Conservation (phyloP, 2,113 vertebrate genomes). For the Rynchops niger region DNA sequence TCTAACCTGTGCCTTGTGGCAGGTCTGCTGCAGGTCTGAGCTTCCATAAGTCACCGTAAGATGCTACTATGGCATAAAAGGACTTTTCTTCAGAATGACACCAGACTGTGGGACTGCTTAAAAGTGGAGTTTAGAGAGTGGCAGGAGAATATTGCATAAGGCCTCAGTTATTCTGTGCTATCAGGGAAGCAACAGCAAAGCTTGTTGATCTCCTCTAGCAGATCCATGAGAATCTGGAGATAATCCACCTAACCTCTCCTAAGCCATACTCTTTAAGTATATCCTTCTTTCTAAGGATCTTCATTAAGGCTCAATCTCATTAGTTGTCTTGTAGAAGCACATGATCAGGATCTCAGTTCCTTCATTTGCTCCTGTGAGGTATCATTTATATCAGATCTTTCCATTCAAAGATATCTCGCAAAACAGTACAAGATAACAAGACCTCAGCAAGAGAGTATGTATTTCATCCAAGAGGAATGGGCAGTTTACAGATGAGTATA, state of each 20-base stretch:
- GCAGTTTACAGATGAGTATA: not conserved
- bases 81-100: not conserved
- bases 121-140: not conserved
- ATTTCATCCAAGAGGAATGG: not conserved
- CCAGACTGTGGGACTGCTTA: not conserved
- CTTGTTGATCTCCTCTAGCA: not conserved
- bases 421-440: not conserved
- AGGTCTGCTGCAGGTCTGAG: not conserved
- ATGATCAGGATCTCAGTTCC: not conserved
- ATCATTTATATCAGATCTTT: not conserved
- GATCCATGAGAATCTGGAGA: not conserved
- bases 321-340: not conserved
- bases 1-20: not conserved
- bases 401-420: not conserved
- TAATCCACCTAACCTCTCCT: not conserved
- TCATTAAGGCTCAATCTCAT: not conserved
- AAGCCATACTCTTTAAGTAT: not conserved
- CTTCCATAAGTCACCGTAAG: rapidly evolving
- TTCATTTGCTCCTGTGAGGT: not conserved
- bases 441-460: not conserved
- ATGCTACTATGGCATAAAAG: not conserved
- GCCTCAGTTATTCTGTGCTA: not conserved
- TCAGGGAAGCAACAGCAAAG: not conserved
- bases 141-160: not conserved
- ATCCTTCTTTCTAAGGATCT: not conserved